Evolutionary conservation across 1,140 invertebrate species (phyloP).

Genomic region (Drosophila bocqueti): DNA sequence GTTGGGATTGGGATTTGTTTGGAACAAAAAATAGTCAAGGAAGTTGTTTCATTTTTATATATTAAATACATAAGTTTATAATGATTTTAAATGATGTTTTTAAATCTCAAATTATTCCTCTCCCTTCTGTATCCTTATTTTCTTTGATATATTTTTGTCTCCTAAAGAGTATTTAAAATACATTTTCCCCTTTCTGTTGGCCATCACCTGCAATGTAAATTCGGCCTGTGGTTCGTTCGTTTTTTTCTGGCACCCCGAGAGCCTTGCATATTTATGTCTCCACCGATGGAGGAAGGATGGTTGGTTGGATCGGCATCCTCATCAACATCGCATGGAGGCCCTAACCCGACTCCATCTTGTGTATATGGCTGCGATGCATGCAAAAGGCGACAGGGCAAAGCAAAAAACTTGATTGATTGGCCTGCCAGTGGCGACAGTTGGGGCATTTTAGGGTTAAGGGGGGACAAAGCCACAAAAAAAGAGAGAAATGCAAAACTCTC

Average conservation of each 20-base stretch:
- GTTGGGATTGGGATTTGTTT: too few species aligned
- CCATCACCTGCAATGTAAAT: slow-evolving; percentile 39
- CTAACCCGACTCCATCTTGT: slow-evolving; percentile 41
- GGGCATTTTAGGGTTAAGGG: not conserved
- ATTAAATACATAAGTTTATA: not conserved
- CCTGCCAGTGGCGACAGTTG: slow-evolving; percentile 27
- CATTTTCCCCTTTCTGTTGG: too few species aligned
- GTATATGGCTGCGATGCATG: slow-evolving; percentile 29
- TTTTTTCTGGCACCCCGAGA: slow-evolving; percentile 44
- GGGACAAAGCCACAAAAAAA: not conserved
- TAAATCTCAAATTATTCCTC: not conserved
- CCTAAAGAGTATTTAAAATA: slow-evolving; percentile 13
- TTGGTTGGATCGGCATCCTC: not conserved
- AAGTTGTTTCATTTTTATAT: too few species aligned
- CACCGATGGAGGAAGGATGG: slow-evolving; percentile 16
- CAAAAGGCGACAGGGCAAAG: slow-evolving; percentile 31
- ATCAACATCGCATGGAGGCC: slow-evolving; percentile 5
- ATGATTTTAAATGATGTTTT: not conserved
- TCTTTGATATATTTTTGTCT: not conserved
- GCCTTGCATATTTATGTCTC: slow-evolving; percentile 51
- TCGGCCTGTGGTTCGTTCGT: slow-evolving; percentile 4
- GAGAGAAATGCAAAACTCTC: slow-evolving; percentile 44
- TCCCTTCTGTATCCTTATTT: not conserved
- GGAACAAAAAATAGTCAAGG: too few species aligned
- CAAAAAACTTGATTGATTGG: slow-evolving; percentile 57